These are phyloP conservation scores for Buceros bicornis DNA, from an alignment of 2,797 vertebrate species.

Conservation along the genomic window DNA sequence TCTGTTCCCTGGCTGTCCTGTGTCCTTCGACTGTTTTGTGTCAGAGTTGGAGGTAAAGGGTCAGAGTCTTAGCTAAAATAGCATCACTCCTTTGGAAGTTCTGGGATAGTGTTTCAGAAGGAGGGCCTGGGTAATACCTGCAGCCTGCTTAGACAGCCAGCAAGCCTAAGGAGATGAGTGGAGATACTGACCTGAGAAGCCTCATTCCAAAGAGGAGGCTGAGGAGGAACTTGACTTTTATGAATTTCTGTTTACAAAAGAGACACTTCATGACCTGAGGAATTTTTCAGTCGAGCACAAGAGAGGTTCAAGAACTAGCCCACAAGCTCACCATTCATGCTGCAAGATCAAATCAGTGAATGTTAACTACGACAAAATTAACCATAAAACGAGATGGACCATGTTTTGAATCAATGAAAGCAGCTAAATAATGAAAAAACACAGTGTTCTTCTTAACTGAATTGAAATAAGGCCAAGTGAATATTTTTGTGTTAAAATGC, in stretches of 20 bases:
- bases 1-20: not conserved
- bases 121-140: not conserved
- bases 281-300: not conserved
- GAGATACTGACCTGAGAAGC: not conserved
- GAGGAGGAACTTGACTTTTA: not conserved
- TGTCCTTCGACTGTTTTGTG: not conserved
- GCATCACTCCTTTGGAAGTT: not conserved
- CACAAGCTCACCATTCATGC: not conserved
- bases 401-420: not conserved
- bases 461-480: not conserved
- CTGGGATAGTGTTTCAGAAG: not conserved
- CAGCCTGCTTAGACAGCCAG: not conserved
- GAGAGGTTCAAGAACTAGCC: not conserved
- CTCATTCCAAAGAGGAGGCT: not conserved
- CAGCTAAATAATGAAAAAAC: not conserved
- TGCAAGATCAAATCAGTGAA: not conserved
- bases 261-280: not conserved
- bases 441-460: not conserved
- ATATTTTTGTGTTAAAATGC: not conserved
- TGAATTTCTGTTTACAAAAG: not conserved
- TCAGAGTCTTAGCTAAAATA: not conserved
- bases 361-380: not conserved
- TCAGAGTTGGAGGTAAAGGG: not conserved
- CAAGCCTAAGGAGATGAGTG: rapidly evolving
- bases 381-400: not conserved